Percentiles rank a stretch among this genome's conserved stretches.
Evolutionary conservation across 2,797 vertebrate species (phyloP).

Genomic region (Pseudocheirus occidentalis): DNA sequence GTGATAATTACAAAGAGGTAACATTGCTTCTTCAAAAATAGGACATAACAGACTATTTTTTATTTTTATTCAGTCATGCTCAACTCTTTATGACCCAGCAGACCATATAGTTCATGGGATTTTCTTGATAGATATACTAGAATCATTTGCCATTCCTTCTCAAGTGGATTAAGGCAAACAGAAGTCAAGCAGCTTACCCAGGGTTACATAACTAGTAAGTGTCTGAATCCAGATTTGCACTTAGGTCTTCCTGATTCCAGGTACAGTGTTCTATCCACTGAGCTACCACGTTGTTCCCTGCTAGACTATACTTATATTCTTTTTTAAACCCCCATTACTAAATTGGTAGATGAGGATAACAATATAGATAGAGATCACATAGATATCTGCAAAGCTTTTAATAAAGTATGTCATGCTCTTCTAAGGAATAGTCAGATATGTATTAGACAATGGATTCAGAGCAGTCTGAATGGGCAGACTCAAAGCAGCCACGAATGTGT

Average conservation of each 20-base stretch:
- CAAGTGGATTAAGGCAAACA: neutral
- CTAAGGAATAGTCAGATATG: neutral
- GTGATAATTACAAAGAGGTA: neutral
- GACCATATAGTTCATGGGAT: neutral
- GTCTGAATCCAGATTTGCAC: neutral
- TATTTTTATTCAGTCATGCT: too few species aligned
- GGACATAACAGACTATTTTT: too few species aligned
- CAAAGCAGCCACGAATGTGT: neutral
- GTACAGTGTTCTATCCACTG: neutral
- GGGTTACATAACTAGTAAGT: neutral
- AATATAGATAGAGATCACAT: neutral
- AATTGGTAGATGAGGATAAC: neutral
- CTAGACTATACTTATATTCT: neutral
- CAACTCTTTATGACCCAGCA: neutral
- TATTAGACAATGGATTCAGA: neutral
- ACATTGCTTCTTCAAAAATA: neutral
- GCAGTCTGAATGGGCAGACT: neutral
- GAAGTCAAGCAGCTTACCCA: neutral
- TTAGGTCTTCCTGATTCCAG: neutral
- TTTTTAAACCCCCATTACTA: neutral
- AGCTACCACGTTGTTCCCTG: neutral
- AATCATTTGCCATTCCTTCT: neutral
- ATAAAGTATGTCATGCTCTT: neutral
- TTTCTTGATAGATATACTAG: neutral
- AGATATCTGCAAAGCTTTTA: neutral